Percentiles rank a stretch among this genome's conserved stretches.
phyloP scores from a whole-genome alignment of 2,797 vertebrate genomes.

The Danio albolineatus region DNA sequence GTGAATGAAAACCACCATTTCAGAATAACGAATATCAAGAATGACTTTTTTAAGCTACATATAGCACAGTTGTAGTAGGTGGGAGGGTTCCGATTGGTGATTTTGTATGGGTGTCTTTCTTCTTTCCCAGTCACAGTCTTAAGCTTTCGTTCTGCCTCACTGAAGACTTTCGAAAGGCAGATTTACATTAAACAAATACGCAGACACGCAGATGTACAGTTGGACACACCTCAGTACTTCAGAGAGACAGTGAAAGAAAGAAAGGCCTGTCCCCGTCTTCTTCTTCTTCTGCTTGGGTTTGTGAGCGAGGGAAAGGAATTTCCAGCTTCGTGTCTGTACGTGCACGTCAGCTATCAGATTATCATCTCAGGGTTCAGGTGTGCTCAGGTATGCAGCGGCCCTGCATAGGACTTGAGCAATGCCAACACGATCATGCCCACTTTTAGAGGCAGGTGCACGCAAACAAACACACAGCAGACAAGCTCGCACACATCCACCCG shows the following conservation, averaged over 20 bases:
- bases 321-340: slow-evolving; percentile 62
- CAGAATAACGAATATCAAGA: neutral
- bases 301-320: slow-evolving; percentile 49
- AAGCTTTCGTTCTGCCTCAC: slow-evolving; percentile 47
- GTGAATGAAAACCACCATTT: neutral
- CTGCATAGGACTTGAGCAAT: slow-evolving; percentile 33
- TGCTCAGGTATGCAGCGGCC: slow-evolving; percentile 37
- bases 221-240: slow-evolving; percentile 25
- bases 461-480: slow-evolving; percentile 45
- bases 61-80: neutral
- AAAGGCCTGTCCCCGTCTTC: slow-evolving; percentile 20
- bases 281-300: neutral
- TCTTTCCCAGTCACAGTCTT: slow-evolving; percentile 16
- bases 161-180: slow-evolving; percentile 24
- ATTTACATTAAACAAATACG: slow-evolving; percentile 52
- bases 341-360: slow-evolving; percentile 68
- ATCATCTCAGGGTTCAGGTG: slow-evolving; percentile 67
- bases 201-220: slow-evolving; percentile 47
- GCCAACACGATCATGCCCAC: slow-evolving; percentile 33
- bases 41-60: neutral
- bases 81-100: neutral
- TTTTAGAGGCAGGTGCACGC: slow-evolving; percentile 21
- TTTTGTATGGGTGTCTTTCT: slow-evolving; percentile 31
- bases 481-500: slow-evolving; percentile 43
- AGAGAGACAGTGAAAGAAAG: slow-evolving; percentile 21